These are phyloP conservation scores for Siniperca undulata DNA, from an alignment of 2,797 vertebrate genomes.

Conservation along the genomic window DNA sequence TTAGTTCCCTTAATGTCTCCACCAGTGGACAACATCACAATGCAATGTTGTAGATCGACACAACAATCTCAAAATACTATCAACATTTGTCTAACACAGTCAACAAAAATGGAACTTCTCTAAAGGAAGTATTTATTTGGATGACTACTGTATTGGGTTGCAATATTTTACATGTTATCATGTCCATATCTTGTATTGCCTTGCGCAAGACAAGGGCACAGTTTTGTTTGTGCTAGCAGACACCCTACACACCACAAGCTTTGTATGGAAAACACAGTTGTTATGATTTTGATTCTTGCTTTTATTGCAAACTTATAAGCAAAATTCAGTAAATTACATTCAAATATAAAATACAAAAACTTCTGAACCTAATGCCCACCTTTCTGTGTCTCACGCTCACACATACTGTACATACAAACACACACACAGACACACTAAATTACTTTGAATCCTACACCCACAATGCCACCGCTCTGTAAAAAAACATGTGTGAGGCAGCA, in stretches of 20 bases:
- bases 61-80: neutral
- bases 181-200: neutral
- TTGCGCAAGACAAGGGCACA: neutral
- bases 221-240: neutral
- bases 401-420: constrained; percentile 23
- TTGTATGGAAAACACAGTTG: constrained; percentile 1
- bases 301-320: constrained; percentile 71
- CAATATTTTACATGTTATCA: neutral
- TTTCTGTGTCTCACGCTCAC: constrained; percentile 11
- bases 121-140: neutral
- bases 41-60: neutral
- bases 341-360: constrained; percentile 33
- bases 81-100: neutral
- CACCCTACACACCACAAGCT: constrained; percentile 1
- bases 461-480: constrained; percentile 37
- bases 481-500: constrained; percentile 32
- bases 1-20: neutral
- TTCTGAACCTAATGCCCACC: constrained; percentile 15
- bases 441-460: constrained; percentile 31
- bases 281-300: constrained; percentile 30
- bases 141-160: neutral
- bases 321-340: constrained; percentile 47
- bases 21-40: neutral
- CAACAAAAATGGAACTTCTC: neutral
- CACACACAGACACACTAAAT: constrained; percentile 30